phyloP scores from a whole-genome alignment of 2,797 vertebrate species.

The Brachyrhaphis roseni region DNA sequence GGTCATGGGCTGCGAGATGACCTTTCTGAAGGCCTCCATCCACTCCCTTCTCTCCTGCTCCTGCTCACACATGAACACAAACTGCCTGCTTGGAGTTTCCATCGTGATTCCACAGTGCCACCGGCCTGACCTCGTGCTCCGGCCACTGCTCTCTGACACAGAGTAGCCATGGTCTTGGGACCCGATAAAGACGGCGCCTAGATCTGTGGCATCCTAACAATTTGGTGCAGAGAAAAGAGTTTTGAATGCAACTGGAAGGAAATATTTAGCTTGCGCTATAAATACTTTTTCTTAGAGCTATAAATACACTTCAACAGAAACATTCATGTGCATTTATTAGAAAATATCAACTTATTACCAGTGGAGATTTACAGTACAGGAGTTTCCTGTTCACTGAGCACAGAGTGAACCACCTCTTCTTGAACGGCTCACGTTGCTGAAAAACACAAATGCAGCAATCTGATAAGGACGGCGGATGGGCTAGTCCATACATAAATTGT shows the following conservation, averaged over 20 bases:
- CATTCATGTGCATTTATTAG: not conserved
- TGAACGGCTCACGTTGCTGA: conserved; percentile 90
- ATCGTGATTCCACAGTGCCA: conserved; percentile 83
- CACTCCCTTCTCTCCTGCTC: conserved; percentile 87
- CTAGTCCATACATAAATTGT: not conserved
- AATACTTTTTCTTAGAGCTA: too few species aligned
- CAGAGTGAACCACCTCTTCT: conserved; percentile 90
- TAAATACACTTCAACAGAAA: not conserved
- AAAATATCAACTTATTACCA: conserved; percentile 77
- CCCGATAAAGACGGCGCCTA: conserved; percentile 87
- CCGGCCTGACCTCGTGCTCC: conserved; percentile 70
- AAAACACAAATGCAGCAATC: conserved; percentile 17
- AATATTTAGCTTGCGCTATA: not conserved
- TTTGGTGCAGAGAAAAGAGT: not conserved
- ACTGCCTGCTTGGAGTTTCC: conserved; percentile 84
- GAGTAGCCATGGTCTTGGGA: conserved; percentile 82
- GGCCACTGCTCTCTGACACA: conserved; percentile 74
- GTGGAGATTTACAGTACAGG: conserved; percentile 88
- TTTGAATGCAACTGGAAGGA: not conserved
- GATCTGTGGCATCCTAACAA: conserved; percentile 85
- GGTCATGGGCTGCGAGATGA: conserved; percentile 83
- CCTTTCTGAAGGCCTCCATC: conserved; percentile 82
- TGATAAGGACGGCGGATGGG: conserved; percentile 43
- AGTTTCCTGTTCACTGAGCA: conserved; percentile 85
- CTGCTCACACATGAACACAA: conserved; percentile 87